Conservation (phyloP, 2,113 vertebrate species). For the Podarcis cretensis region DNA sequence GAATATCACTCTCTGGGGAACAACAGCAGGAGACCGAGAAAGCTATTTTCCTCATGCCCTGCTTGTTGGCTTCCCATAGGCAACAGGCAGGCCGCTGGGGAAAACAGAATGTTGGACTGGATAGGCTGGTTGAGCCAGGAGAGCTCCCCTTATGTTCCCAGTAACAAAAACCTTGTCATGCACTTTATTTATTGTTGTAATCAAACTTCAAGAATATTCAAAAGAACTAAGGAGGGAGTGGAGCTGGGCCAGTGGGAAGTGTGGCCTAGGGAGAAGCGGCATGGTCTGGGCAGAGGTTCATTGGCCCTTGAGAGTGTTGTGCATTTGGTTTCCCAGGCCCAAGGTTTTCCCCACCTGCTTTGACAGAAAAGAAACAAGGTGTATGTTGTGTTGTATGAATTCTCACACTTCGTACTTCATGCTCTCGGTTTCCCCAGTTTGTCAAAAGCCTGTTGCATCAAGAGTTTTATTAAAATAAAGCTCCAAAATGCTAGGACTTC, state of each 20-base stretch:
- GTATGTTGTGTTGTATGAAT: not conserved
- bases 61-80: not conserved
- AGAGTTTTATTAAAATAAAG: accelerated
- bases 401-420: not conserved
- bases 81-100: too few relatives aligned
- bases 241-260: too few relatives aligned
- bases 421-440: not conserved
- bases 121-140: not conserved
- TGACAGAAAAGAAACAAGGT: not conserved
- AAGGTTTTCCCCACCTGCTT: not conserved
- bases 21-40: too few relatives aligned
- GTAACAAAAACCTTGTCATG: not conserved
- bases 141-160: not conserved
- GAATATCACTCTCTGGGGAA: too few relatives aligned
- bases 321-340: too few relatives aligned
- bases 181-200: not conserved
- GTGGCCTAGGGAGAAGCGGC: too few relatives aligned
- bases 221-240: too few relatives aligned
- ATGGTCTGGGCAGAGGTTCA: too few relatives aligned
- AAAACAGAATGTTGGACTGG: too few relatives aligned
- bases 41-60: not conserved
- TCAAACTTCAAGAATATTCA: too few relatives aligned
- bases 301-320: too few relatives aligned
- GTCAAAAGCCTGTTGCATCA: not conserved
- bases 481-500: not conserved